A percentile compares a stretch with the other conserved stretches of the same genome.
phyloP scores from a whole-genome alignment of 2,888 invertebrate species.

The Archips xylosteana region DNA sequence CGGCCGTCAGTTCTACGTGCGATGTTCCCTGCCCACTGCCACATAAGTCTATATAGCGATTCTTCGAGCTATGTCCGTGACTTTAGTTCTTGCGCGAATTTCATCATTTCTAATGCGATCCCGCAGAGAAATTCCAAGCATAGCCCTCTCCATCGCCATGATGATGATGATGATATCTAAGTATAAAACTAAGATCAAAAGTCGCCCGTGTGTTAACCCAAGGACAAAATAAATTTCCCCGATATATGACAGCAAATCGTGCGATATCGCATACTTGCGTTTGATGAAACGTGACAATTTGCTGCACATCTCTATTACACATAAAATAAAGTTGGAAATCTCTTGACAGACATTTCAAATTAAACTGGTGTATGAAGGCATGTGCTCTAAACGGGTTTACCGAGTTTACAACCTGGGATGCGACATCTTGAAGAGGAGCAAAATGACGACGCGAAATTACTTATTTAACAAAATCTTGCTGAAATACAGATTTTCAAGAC shows the following conservation, averaged over 20 bases:
- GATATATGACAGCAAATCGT: conserved; percentile 21
- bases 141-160: too few relatives aligned
- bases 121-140: too few relatives aligned
- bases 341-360: background rate
- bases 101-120: too few relatives aligned
- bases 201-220: conserved; percentile 10
- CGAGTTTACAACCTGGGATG: conserved; percentile 8
- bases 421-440: background rate
- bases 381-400: conserved; percentile 25
- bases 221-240: conserved; percentile 22
- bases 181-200: background rate
- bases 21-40: too few relatives aligned
- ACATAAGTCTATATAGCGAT: too few relatives aligned
- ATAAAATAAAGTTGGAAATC: conserved; percentile 4
- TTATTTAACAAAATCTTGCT: too few relatives aligned
- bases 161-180: too few relatives aligned
- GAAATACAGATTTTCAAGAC: too few relatives aligned
- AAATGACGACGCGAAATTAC: background rate
- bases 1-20: too few relatives aligned
- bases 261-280: conserved; percentile 3
- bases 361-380: conserved; percentile 7
- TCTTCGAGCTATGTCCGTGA: too few relatives aligned
- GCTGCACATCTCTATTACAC: background rate
- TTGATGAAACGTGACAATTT: background rate
- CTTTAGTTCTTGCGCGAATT: too few relatives aligned